Evolutionary conservation across 2,888 invertebrate genomes (phyloP).

Genomic region (Rhamphomyia laevipes): DNA sequence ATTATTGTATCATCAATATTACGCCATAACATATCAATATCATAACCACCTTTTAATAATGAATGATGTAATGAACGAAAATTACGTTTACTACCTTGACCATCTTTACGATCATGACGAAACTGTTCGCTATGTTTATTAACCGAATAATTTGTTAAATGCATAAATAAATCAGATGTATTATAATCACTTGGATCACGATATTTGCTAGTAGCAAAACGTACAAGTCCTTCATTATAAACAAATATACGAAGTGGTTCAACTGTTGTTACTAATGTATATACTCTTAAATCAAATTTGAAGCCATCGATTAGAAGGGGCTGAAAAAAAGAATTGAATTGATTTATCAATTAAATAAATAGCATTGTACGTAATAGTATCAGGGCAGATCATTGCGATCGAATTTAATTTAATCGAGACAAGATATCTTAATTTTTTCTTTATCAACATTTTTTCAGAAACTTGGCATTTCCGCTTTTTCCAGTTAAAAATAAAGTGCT

Average conservation of each 20-base stretch:
- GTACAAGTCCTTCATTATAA: conserved; percentile 79
- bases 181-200: conserved; percentile 72
- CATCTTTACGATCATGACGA: conserved; percentile 57
- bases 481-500: too few species aligned
- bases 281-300: conserved; percentile 85
- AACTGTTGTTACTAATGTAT: conserved; percentile 78
- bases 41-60: conserved; percentile 54
- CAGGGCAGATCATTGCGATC: too few species aligned
- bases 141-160: conserved; percentile 86
- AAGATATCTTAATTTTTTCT: too few species aligned
- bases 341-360: neutral
- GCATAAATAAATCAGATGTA: conserved; percentile 83
- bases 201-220: conserved; percentile 83
- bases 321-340: conserved; percentile 33
- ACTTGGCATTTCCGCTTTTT: too few species aligned
- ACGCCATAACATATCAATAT: conserved; percentile 65
- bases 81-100: conserved; percentile 79
- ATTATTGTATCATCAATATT: conserved; percentile 83
- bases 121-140: conserved; percentile 83
- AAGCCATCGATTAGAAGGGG: conserved; percentile 83
- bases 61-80: conserved; percentile 70
- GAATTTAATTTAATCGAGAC: too few species aligned
- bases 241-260: conserved; percentile 82
- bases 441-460: too few species aligned
- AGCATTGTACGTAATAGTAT: too few species aligned